Evolutionary conservation across 2,113 vertebrate species (phyloP), one percentile per base, ranked within the genome.

Genomic region (Elgaria multicarinata): DNA sequence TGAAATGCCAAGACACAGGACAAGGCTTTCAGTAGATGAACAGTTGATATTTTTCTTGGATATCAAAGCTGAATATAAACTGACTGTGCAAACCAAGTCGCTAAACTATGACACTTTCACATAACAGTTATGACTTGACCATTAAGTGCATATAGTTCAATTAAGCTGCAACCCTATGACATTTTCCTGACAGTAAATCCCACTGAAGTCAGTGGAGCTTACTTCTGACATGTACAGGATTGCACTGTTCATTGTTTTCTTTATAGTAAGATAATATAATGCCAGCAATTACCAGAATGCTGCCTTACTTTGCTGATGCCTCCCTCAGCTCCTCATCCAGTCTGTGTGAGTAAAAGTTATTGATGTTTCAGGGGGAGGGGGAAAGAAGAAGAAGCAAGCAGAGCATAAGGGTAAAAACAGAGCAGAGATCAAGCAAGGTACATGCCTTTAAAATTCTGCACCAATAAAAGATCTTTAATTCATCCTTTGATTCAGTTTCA

Each of bases 251-350:
- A 67, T 8, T 87, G 93, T 83, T 69, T 94, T 88, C 91, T 90
- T 81, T 89, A 88, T 93, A 83, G 78, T 85, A 93, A 94, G 91
- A 89, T 91, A 95, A 94, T 8, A 77, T 1, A 94, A 95, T 66
- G n/a, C 85, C 92, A 96, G 95, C 93, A 90, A 80, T 90, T n/a
- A 93, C 91, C 93, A 71, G 83, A 95, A 96, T 95, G 95, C 89
- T 90, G 87, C 95, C 99, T 98, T 98, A 99, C 99, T 98, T 99
- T 95, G 98, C 97, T 42, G 98, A 97, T 84, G 98, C 95, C 93
- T 98, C 98, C 95, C 98, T 99, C 97, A 99, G 96, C 93, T 99
- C 98, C 97, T 99, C 98, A 96, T 99, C 99, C 96, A 99, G 97
- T 98, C 99, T 99, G 97, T 94, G 90, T 91, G 93, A 96, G 93